Conservation (phyloP, 2,797 vertebrate species). For the Hydrocynus forskahlii region DNA sequence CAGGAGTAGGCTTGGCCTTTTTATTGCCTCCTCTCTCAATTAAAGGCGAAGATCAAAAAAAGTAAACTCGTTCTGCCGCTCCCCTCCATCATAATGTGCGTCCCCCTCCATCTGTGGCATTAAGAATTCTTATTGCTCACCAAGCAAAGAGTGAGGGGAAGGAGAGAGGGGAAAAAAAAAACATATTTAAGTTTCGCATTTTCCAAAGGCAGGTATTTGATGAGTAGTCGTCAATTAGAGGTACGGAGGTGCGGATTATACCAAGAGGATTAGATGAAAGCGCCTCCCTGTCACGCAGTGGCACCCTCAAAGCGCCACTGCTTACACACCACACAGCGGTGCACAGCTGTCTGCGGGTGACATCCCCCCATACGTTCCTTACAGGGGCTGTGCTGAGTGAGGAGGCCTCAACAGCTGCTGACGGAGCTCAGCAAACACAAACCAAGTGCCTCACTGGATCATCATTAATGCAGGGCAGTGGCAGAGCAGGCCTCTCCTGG, state of each 20-base stretch:
- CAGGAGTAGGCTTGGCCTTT: slow-evolving; percentile 25
- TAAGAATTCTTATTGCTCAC: slow-evolving; percentile 83
- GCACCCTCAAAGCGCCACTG: slow-evolving; percentile 69
- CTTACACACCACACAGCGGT: slow-evolving; percentile 66
- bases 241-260: slow-evolving; percentile 80
- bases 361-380: slow-evolving; percentile 77
- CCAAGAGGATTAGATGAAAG: slow-evolving; percentile 83
- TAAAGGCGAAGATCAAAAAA: slow-evolving; percentile 52
- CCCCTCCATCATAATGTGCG: slow-evolving; percentile 47
- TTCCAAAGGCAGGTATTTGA: slow-evolving; percentile 80
- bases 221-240: slow-evolving; percentile 85
- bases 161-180: slow-evolving; percentile 65
- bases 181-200: slow-evolving; percentile 77
- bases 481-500: slow-evolving; percentile 40
- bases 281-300: slow-evolving; percentile 76
- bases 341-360: slow-evolving; percentile 76
- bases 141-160: slow-evolving; percentile 45
- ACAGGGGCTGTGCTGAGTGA: slow-evolving; percentile 70
- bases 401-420: slow-evolving; percentile 74
- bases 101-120: slow-evolving; percentile 74
- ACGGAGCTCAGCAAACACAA: slow-evolving; percentile 71
- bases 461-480: slow-evolving; percentile 43
- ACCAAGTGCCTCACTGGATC: slow-evolving; percentile 64
- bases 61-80: slow-evolving; percentile 63
- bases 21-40: slow-evolving; percentile 46